These are phyloP conservation scores for Tragulus kanchil DNA, from an alignment of 2,113 vertebrate species.

Conservation along the genomic window DNA sequence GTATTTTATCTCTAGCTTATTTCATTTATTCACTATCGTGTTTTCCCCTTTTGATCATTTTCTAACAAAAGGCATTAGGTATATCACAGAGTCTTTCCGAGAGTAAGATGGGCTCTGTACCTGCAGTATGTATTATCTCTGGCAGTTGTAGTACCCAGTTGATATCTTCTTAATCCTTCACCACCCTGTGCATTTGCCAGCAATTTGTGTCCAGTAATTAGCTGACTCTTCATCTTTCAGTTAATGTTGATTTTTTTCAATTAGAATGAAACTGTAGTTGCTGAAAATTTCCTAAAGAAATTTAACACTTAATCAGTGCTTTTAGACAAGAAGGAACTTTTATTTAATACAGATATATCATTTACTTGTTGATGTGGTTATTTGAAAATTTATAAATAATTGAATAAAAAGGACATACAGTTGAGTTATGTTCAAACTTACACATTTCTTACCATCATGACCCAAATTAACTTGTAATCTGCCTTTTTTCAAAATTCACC, in stretches of 20 bases:
- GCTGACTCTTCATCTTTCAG: neutral
- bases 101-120: neutral
- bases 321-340: neutral
- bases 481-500: neutral
- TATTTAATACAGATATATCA: neutral
- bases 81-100: neutral
- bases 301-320: neutral
- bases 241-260: neutral
- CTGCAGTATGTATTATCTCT: neutral
- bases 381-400: slow-evolving; percentile 1
- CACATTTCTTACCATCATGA: neutral
- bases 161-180: neutral
- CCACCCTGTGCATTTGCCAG: neutral
- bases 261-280: neutral
- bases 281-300: slow-evolving; percentile 10
- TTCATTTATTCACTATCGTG: neutral
- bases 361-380: neutral
- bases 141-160: neutral
- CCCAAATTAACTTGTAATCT: neutral
- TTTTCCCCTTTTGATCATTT: neutral
- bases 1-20: neutral
- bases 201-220: neutral
- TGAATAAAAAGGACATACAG: neutral
- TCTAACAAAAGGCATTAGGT: neutral
- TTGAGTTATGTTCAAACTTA: neutral